Percentiles rank a stretch among this genome's conserved stretches.
Conservation (phyloP, 1,140 invertebrate genomes). For the Procambarus clarkii region DNA sequence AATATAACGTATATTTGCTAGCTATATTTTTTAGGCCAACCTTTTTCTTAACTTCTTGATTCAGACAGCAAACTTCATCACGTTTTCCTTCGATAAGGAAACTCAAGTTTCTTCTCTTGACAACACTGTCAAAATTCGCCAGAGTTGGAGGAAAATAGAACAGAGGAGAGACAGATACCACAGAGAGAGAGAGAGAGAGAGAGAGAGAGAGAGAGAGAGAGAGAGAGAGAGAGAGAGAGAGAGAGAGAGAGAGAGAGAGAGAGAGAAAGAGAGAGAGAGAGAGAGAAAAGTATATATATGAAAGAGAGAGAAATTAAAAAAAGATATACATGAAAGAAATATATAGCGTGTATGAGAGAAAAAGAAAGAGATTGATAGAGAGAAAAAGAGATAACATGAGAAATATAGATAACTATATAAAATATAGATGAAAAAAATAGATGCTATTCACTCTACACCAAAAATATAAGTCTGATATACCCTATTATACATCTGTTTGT, state of each 20-base stretch:
- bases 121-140: background rate
- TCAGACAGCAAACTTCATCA: background rate
- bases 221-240: background rate
- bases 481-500: no score
- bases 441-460: no score
- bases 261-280: background rate
- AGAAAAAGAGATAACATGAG: background rate
- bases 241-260: background rate
- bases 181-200: background rate
- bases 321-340: background rate
- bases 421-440: no score
- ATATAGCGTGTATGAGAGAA: background rate
- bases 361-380: background rate
- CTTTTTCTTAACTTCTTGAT: no score
- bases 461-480: no score
- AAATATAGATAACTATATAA: no score
- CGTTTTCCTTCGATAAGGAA: background rate
- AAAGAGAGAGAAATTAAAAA: background rate
- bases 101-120: background rate
- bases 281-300: background rate
- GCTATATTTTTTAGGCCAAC: no score
- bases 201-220: background rate
- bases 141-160: background rate
- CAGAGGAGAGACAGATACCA: no score
- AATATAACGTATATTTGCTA: no score